phyloP scores from a whole-genome alignment of 2,113 vertebrate genomes.

The Rhizomys pruinosus region DNA sequence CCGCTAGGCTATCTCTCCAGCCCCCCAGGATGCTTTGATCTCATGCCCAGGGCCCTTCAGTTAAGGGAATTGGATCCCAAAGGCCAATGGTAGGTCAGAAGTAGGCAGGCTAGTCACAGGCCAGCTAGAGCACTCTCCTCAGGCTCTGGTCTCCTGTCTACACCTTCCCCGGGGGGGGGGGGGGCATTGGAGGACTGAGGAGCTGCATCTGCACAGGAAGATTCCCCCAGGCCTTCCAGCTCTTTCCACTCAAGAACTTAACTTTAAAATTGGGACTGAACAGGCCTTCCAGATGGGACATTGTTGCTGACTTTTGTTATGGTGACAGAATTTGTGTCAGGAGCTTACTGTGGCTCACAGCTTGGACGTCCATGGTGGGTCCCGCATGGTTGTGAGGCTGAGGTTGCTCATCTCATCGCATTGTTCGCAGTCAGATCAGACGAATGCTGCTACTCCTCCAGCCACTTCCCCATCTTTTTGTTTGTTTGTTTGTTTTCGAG shows the following conservation, averaged over 20 bases:
- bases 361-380: too few species aligned
- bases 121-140: background rate
- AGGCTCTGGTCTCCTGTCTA: background rate
- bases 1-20: too few species aligned
- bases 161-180: background rate
- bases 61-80: background rate
- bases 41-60: background rate
- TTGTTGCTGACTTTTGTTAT: background rate
- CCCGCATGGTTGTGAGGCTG: background rate
- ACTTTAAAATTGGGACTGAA: background rate
- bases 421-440: background rate
- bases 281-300: background rate
- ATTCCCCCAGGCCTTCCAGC: background rate
- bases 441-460: background rate
- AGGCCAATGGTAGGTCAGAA: background rate
- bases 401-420: background rate
- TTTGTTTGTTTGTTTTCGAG: too few species aligned
- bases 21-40: too few species aligned
- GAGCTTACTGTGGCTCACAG: background rate
- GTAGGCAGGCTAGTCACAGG: rapidly evolving
- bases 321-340: background rate
- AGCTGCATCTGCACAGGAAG: background rate
- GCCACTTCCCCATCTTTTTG: background rate
- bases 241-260: background rate
- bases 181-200: background rate